phyloP scores from a whole-genome alignment of 2,113 vertebrate species.

The Hirundichthys speculiger region DNA sequence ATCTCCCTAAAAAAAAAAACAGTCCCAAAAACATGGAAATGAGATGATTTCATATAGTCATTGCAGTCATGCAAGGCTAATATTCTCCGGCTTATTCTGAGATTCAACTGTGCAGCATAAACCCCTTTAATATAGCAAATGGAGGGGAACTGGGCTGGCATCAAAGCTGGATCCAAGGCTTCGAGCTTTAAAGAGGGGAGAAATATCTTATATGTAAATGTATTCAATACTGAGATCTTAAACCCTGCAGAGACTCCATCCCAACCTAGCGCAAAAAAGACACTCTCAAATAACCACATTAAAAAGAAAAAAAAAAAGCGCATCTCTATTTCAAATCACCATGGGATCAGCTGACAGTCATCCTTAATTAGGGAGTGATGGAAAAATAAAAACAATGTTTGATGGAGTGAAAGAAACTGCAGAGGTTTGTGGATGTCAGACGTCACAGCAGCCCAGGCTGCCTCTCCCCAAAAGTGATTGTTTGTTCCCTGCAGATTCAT shows the following conservation, averaged over 20 bases:
- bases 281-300: slow-evolving; percentile 48
- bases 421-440: no score
- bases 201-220: slow-evolving; percentile 74
- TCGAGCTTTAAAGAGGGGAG: slow-evolving; percentile 67
- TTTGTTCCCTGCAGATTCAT: slow-evolving; percentile 27
- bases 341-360: not conserved
- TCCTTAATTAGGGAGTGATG: no score
- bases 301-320: not conserved
- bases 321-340: slow-evolving; percentile 36
- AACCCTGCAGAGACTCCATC: slow-evolving; percentile 42
- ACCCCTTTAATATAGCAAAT: slow-evolving; percentile 71
- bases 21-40: slow-evolving; percentile 20
- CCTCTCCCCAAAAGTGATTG: not conserved
- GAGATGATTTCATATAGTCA: slow-evolving; percentile 20
- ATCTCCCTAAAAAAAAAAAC: not conserved
- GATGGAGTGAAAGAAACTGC: no score
- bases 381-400: no score
- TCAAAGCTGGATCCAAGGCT: slow-evolving; percentile 72
- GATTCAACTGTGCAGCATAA: slow-evolving; percentile 46
- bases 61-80: slow-evolving; percentile 42
- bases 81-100: slow-evolving; percentile 52
- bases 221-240: slow-evolving; percentile 68
- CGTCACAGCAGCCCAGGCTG: no score
- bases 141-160: slow-evolving; percentile 67
- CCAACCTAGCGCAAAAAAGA: slow-evolving; percentile 17